A percentile compares a stretch with the other conserved stretches of the same genome.
phyloP scores from a whole-genome alignment of 2,888 invertebrate species.

The Anthrax anthrax region DNA sequence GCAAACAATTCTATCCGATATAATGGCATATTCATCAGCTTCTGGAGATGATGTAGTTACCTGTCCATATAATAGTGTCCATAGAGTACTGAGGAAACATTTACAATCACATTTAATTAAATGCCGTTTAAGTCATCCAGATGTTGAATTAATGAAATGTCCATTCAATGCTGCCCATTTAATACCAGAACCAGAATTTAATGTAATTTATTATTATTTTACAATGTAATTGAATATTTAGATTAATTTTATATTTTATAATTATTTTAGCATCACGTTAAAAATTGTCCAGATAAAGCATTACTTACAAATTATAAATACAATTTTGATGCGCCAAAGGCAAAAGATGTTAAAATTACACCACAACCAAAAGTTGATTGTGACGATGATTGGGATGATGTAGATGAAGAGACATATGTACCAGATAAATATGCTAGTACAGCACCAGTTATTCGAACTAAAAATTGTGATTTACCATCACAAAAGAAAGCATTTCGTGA shows the following conservation, averaged over 20 bases:
- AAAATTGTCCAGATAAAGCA: constrained; percentile 2
- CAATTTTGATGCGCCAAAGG: not conserved
- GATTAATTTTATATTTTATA: not conserved
- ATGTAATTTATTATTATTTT: constrained; percentile 25
- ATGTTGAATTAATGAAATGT: constrained; percentile 35
- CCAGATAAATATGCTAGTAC: constrained; percentile 2
- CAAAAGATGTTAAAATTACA: not conserved
- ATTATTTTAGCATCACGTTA: constrained; percentile 1
- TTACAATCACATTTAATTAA: constrained; percentile 44
- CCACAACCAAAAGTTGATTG: not conserved
- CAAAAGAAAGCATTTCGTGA: constrained; percentile 1
- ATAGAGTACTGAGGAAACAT: constrained; percentile 38
- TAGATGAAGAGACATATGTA: constrained; percentile 1
- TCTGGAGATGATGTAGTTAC: constrained; percentile 26
- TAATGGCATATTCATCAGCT: not conserved
- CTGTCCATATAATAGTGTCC: constrained; percentile 44
- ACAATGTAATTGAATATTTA: not conserved
- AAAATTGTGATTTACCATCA: not conserved
- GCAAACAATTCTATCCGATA: no score
- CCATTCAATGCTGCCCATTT: constrained; percentile 43
- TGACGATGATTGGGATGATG: constrained; percentile 7
- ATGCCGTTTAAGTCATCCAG: constrained; percentile 38
- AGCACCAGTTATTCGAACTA: not conserved
- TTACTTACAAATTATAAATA: constrained; percentile 3
- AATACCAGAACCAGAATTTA: constrained; percentile 38